Base-by-base conservation (phyloP, 2,888 invertebrate genomes). In the Flexamia atlantica region DNA sequence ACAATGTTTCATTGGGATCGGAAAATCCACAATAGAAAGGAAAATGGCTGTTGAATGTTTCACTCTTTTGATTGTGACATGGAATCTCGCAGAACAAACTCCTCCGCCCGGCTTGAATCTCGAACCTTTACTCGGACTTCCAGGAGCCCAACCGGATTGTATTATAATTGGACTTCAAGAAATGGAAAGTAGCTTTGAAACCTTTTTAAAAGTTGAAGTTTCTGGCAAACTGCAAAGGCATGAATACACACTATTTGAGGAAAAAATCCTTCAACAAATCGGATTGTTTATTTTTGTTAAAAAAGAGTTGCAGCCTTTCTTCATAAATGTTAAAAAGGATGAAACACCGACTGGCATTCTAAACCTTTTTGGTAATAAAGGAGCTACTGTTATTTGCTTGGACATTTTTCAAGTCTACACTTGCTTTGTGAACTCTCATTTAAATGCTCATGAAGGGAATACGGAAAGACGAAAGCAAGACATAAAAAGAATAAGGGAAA, bases 41-140 rank as follows among this genome's bases (percentile, higher is more conserved):
- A 28, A 28, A 83, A 79, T 72, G 10, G 25, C 30, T 79, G n/a
- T 0, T 46, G 46, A 4, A 23, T 57, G 5, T 23, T 57, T 57
- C 23, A 57, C 57, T 23, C 5, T 57, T 23, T 20, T 57, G 4
- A 57, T 57, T 57, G 23, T 57, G 20, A 57, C 57, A 23, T 57
- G 57, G 57, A 57, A 57, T 57, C 23, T 57, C 1, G 12, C 3
- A 20, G 23, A 5, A 4, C 7, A 23, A 25, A 20, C 20, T 14
- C 20, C 5, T 57, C 12, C 50, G 2, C 4, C 17, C n/a, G 57
- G 23, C 7, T 20, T 57, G 20, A 23, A 57, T 12, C 57, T 57
- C 14, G 14, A 57, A 57, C 9, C 57, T 57, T 14, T 20, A 14
- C 46, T 46, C 17, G 46, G 12, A 57, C 53, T 53, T 53, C 10